These are phyloP conservation scores for Chelon auratus DNA, from an alignment of 2,797 vertebrate genomes.

Conservation along the genomic window DNA sequence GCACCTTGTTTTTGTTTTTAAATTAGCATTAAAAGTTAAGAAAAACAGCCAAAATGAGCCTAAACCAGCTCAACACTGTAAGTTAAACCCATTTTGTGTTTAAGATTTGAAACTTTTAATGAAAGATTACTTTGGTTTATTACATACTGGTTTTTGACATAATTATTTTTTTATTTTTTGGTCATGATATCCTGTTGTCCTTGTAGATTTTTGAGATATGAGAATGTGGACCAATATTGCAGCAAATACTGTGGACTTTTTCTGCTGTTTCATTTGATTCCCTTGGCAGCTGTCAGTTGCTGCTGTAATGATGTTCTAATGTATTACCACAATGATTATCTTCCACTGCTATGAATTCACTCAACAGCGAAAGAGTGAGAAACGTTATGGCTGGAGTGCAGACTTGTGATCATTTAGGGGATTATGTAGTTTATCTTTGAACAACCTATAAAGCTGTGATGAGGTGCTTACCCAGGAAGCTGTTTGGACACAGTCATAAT, in stretches of 20 bases:
- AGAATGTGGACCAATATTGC: too few relatives aligned
- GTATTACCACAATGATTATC: conserved; percentile 26
- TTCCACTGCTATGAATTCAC: conserved; percentile 17
- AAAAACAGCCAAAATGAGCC: too few relatives aligned
- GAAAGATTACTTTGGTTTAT: neutral
- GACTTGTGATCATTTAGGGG: conserved; percentile 28
- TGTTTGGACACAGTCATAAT: conserved; percentile 58
- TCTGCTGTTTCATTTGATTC: neutral
- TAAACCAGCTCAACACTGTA: too few relatives aligned
- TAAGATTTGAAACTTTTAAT: neutral
- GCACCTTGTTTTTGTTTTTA: too few relatives aligned
- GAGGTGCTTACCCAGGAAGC: conserved; percentile 44
- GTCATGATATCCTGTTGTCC: too few relatives aligned
- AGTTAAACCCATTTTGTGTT: too few relatives aligned
- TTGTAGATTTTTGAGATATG: too few relatives aligned
- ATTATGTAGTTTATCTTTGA: conserved; percentile 48
- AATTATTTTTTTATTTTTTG: too few relatives aligned
- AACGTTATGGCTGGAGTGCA: neutral
- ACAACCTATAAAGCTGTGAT: conserved; percentile 33
- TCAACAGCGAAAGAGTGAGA: neutral
- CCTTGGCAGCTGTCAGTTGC: conserved; percentile 44
- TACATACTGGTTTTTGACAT: neutral
- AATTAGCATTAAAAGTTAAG: too few relatives aligned
- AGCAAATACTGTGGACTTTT: neutral
- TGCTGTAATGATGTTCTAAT: conserved; percentile 50